These are phyloP conservation scores for Melospiza melodia DNA, from an alignment of 2,113 vertebrate species.

Conservation along the genomic window DNA sequence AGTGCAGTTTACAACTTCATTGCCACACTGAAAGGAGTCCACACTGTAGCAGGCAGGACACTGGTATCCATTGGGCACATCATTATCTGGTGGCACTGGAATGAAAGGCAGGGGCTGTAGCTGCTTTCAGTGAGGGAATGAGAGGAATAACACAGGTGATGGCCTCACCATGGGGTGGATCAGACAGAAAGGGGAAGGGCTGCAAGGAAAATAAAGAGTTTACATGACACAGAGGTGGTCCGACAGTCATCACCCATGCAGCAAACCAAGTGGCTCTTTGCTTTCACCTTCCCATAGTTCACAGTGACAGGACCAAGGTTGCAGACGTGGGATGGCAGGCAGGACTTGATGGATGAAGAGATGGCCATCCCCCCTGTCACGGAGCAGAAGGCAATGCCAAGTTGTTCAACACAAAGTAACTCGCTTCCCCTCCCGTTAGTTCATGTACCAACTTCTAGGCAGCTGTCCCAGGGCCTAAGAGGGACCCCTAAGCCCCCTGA, in stretches of 20 bases:
- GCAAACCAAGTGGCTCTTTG: conserved; percentile 17
- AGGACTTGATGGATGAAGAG: neutral
- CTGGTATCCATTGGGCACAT: neutral
- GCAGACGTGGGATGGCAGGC: neutral
- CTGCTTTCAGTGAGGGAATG: rapidly evolving
- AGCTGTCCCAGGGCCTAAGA: neutral
- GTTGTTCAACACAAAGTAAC: neutral
- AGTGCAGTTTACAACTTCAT: neutral
- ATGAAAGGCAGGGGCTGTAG: neutral
- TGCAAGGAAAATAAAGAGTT: neutral
- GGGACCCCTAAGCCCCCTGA: neutral
- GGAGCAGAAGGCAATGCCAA: neutral
- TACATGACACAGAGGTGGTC: neutral
- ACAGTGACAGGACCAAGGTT: neutral
- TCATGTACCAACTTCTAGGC: neutral
- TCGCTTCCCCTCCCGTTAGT: neutral
- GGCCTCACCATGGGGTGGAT: neutral
- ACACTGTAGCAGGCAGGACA: conserved; percentile 31
- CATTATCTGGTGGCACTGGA: conserved; percentile 30
- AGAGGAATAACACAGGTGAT: rapidly evolving
- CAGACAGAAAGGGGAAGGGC: rapidly evolving
- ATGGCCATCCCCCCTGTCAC: neutral
- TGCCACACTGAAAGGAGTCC: neutral
- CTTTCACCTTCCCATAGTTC: conserved; percentile 48
- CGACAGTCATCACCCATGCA: neutral